A percentile compares a stretch with the other conserved stretches of the same genome.
phyloP scores from a whole-genome alignment of 2,888 invertebrate genomes.

The Plebejus melissa region DNA sequence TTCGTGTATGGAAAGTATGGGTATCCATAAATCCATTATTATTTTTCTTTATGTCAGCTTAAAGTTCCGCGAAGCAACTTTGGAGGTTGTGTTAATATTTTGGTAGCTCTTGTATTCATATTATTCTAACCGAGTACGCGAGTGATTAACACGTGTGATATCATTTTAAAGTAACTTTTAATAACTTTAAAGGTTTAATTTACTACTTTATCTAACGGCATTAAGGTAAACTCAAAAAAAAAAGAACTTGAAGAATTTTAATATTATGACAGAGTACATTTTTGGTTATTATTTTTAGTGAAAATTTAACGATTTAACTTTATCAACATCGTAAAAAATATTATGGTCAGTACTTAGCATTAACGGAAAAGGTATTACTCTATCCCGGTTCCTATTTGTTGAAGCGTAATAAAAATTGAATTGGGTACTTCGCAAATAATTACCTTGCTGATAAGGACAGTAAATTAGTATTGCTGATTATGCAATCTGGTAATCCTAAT shows the following conservation, averaged over 20 bases:
- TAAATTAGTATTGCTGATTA: constrained; percentile 7
- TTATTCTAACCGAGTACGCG: not conserved
- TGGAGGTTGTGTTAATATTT: not conserved
- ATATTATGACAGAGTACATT: not conserved
- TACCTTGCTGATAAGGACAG: not conserved
- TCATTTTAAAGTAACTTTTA: not conserved
- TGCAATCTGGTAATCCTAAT: not conserved
- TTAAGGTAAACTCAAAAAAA: not conserved
- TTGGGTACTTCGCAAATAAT: not conserved
- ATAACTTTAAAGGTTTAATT: not conserved
- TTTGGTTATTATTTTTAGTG: not conserved
- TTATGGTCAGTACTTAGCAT: not conserved
- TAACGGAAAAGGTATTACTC: not conserved
- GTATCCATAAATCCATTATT: constrained; percentile 25
- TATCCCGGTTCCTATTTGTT: not conserved
- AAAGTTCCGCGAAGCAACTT: not conserved
- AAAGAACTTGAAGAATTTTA: not conserved
- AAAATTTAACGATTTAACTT: not conserved
- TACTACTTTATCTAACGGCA: not conserved
- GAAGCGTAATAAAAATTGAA: not conserved
- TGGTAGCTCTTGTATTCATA: not conserved
- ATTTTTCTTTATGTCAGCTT: constrained; percentile 21
- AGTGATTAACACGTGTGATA: not conserved
- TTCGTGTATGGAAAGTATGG: constrained; percentile 30
- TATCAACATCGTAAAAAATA: constrained; percentile 11